A percentile compares a stretch with the other conserved stretches of the same genome.
Conservation (phyloP, 1,140 invertebrate species). For the Orchestia grillus region DNA sequence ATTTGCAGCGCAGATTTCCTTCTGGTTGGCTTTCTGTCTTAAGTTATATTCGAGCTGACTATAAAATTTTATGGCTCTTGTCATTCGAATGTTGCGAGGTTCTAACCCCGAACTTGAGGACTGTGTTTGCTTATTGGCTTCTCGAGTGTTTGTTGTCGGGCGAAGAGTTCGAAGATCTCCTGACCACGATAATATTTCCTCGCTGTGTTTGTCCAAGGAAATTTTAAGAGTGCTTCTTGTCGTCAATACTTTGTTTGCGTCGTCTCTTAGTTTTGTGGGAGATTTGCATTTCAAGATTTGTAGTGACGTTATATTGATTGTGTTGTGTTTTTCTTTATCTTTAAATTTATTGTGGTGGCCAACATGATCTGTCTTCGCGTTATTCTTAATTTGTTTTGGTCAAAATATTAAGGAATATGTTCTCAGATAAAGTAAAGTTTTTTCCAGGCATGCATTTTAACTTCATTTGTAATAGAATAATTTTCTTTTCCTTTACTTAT, state of each 20-base stretch:
- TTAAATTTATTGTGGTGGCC: background rate
- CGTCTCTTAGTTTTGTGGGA: background rate
- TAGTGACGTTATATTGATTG: background rate
- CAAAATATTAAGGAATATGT: background rate
- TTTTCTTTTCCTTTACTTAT: background rate
- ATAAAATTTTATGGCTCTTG: slow-evolving; percentile 54
- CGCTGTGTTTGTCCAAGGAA: background rate
- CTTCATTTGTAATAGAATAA: background rate
- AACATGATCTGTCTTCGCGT: background rate
- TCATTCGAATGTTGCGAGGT: slow-evolving; percentile 50
- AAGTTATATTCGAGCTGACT: slow-evolving; percentile 47
- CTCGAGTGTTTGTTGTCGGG: slow-evolving; percentile 42
- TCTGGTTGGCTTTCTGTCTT: slow-evolving; percentile 51
- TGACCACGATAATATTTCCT: slow-evolving; percentile 26
- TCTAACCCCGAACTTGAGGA: slow-evolving; percentile 36
- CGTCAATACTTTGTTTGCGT: background rate
- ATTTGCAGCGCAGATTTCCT: slow-evolving; percentile 45
- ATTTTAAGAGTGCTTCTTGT: slow-evolving; percentile 4
- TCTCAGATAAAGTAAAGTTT: background rate
- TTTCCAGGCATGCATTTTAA: background rate
- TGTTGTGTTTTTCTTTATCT: background rate
- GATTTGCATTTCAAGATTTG: background rate
- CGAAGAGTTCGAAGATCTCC: background rate
- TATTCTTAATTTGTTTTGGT: background rate
- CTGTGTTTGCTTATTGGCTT: slow-evolving; percentile 54